Evolutionary conservation across 2,797 vertebrate genomes (phyloP).

Genomic region (Mustela erminea): DNA sequence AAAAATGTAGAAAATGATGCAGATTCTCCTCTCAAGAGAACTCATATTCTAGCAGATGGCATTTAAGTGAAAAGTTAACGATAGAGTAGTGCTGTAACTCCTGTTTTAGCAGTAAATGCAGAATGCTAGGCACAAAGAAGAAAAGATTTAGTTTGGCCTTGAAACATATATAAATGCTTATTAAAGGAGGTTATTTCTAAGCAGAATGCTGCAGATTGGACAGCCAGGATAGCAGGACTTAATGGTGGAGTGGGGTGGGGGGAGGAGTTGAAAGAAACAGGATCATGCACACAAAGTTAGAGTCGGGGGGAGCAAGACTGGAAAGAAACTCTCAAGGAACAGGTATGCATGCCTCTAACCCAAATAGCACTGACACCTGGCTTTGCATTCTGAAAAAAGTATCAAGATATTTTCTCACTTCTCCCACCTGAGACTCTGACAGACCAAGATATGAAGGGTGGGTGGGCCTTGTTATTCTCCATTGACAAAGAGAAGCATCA

Average conservation of each 20-base stretch:
- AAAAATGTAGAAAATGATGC: not conserved
- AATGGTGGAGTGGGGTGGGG: rapidly evolving
- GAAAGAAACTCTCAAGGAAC: not conserved
- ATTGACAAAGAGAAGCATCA: not conserved
- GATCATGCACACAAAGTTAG: not conserved
- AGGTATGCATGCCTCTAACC: not conserved
- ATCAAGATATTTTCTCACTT: not conserved
- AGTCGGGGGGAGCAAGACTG: not conserved
- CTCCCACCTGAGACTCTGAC: not conserved
- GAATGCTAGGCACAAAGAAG: not conserved
- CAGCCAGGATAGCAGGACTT: not conserved
- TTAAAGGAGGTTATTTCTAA: not conserved
- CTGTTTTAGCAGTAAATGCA: not conserved
- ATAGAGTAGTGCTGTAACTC: too few species aligned
- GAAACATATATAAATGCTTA: not conserved
- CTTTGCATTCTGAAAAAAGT: not conserved
- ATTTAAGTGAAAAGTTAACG: not conserved
- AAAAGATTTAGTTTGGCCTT: not conserved
- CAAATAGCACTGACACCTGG: not conserved
- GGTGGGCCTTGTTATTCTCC: not conserved
- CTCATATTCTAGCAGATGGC: not conserved
- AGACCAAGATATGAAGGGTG: rapidly evolving
- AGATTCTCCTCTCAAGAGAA: not conserved
- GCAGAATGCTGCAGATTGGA: not conserved
- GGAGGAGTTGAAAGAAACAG: not conserved